Conservation (phyloP, 2,113 vertebrate species). For the Cryptotis parvus region DNA sequence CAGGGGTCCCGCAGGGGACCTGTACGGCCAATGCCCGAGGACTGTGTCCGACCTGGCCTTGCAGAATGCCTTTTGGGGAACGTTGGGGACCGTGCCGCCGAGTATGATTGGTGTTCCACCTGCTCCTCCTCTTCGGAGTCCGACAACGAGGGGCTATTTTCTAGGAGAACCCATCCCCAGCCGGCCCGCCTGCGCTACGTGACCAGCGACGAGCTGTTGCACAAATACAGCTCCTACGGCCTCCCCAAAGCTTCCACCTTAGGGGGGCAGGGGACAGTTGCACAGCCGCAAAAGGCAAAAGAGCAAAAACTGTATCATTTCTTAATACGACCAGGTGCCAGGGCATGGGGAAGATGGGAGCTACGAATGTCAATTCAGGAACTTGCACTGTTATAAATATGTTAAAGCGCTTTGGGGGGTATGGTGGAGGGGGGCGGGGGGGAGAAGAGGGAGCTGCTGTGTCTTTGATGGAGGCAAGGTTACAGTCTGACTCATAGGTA, state of each 20-base stretch:
- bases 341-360: conserved; percentile 70
- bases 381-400: conserved; percentile 89
- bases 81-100: conserved; percentile 93
- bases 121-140: conserved; percentile 99
- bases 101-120: conserved; percentile 98
- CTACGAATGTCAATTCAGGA: conserved; percentile 90
- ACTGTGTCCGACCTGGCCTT: conserved; percentile 97
- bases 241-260: conserved; percentile 91
- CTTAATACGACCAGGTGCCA: conserved; percentile 86
- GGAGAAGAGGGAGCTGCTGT: conserved; percentile 45
- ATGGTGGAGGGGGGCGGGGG: not conserved
- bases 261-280: conserved; percentile 92
- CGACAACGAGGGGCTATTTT: conserved; percentile 98
- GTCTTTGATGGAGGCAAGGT: conserved; percentile 57
- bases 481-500: conserved; percentile 81
- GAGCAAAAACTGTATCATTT: conserved; percentile 99
- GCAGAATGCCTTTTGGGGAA: conserved; percentile 94
- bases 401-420: conserved; percentile 82
- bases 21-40: conserved; percentile 94
- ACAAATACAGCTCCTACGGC: conserved; percentile 93
- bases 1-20: conserved; percentile 90
- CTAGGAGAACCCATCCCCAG: conserved; percentile 97
- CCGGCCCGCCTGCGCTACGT: conserved; percentile 95
- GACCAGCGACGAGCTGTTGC: conserved; percentile 96
- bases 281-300: conserved; percentile 96